Conservation (phyloP, 2,113 vertebrate species). For the Nycticorax nycticorax region DNA sequence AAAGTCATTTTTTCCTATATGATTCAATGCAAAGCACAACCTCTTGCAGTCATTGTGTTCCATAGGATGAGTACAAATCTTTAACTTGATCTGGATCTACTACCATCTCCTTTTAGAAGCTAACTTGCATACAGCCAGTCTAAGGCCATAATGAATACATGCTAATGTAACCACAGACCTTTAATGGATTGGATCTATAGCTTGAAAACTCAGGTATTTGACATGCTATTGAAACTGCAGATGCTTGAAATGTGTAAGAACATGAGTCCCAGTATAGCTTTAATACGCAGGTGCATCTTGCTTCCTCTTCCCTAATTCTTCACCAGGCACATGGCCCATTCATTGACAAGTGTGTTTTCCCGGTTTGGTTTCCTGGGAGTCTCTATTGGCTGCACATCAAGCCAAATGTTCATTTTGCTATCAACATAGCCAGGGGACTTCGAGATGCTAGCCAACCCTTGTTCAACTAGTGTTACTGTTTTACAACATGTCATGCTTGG, state of each 20-base stretch:
- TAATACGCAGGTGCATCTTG: background rate
- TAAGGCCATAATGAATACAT: background rate
- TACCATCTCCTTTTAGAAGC: background rate
- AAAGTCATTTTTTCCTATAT: rapidly evolving
- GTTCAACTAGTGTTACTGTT: constrained; percentile 47
- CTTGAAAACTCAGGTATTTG: background rate
- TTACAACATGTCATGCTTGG: constrained; percentile 57
- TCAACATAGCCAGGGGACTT: constrained; percentile 41
- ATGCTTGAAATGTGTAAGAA: background rate
- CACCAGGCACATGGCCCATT: background rate
- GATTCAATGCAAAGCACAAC: background rate
- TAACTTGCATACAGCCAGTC: background rate
- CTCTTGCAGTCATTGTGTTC: background rate
- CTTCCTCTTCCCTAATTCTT: background rate
- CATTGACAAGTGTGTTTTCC: background rate
- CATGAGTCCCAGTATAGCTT: rapidly evolving
- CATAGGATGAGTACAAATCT: background rate
- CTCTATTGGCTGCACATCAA: constrained; percentile 41
- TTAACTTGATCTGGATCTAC: background rate
- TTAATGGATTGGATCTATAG: background rate
- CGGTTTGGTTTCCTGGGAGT: constrained; percentile 22
- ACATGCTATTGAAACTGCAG: background rate
- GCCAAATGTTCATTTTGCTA: constrained; percentile 55
- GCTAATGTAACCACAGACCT: background rate
- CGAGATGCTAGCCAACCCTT: constrained; percentile 35